phyloP scores from a whole-genome alignment of 2,888 invertebrate genomes.

The Smittia sp. region DNA sequence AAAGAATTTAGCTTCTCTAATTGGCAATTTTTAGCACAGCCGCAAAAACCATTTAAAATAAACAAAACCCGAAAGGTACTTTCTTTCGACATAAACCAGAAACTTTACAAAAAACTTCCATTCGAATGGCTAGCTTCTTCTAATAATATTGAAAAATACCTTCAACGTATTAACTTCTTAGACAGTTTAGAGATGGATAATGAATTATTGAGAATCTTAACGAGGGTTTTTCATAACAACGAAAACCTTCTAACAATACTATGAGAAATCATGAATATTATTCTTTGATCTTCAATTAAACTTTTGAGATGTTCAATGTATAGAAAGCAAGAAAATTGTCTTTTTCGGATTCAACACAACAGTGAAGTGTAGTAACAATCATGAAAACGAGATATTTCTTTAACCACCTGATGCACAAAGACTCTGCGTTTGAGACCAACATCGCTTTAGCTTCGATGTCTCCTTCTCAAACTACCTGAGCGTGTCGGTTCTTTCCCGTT shows the following conservation, averaged over 20 bases:
- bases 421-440: background rate
- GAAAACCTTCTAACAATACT: background rate
- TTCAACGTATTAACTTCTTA: background rate
- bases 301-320: background rate
- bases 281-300: background rate
- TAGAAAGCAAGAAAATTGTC: background rate
- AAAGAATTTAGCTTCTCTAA: too few species aligned
- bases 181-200: too few species aligned
- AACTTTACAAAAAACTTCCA: slow-evolving; percentile 20
- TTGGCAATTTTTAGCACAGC: slow-evolving; percentile 22
- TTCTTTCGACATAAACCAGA: slow-evolving; percentile 14
- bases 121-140: background rate
- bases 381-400: background rate
- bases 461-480: background rate
- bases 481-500: background rate
- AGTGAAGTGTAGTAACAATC: background rate
- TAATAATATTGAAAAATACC: slow-evolving; percentile 13
- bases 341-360: background rate
- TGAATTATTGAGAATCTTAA: slow-evolving; percentile 25
- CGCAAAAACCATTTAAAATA: background rate
- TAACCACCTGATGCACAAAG: background rate
- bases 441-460: slow-evolving; percentile 5
- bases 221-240: slow-evolving; percentile 22
- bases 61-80: background rate
- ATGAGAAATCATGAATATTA: background rate